Evolutionary conservation across 2,888 invertebrate genomes (phyloP).

Genomic region (Coremacera marginata): DNA sequence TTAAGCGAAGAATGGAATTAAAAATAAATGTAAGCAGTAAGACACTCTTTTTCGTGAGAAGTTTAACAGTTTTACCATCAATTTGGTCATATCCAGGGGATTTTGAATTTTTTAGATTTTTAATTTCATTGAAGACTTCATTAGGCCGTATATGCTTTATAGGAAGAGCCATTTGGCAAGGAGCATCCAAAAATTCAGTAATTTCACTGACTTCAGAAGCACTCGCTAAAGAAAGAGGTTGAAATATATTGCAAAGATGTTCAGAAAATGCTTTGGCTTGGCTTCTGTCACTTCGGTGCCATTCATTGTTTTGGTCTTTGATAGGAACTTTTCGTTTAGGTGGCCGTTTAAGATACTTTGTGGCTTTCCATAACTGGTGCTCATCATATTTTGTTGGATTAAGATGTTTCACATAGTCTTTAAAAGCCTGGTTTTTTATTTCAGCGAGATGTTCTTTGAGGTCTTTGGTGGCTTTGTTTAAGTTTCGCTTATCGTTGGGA

Average conservation of each 20-base stretch:
- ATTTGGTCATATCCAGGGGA: slow-evolving; percentile 33
- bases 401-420: slow-evolving; percentile 17
- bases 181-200: no score
- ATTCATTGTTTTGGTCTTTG: slow-evolving; percentile 16
- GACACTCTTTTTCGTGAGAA: slow-evolving; percentile 25
- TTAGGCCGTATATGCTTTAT: no score
- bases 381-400: slow-evolving; percentile 12
- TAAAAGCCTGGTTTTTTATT: not conserved
- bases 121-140: slow-evolving; percentile 15
- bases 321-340: slow-evolving; percentile 24
- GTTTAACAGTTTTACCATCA: slow-evolving; percentile 27
- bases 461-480: slow-evolving; percentile 30
- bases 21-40: slow-evolving; percentile 12
- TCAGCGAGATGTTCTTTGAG: slow-evolving; percentile 14
- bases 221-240: slow-evolving; percentile 15
- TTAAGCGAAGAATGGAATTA: no score
- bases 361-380: slow-evolving; percentile 20
- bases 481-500: slow-evolving; percentile 27
- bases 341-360: slow-evolving; percentile 33
- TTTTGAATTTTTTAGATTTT: slow-evolving; percentile 22
- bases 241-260: slow-evolving; percentile 20
- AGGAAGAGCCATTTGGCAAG: no score
- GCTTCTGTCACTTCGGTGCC: slow-evolving; percentile 27
- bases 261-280: slow-evolving; percentile 17
- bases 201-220: slow-evolving; percentile 10